Evolutionary conservation across 2,113 vertebrate genomes (phyloP), one percentile per base, ranked within the genome.

Genomic region (Psittacula cyanocephala): DNA sequence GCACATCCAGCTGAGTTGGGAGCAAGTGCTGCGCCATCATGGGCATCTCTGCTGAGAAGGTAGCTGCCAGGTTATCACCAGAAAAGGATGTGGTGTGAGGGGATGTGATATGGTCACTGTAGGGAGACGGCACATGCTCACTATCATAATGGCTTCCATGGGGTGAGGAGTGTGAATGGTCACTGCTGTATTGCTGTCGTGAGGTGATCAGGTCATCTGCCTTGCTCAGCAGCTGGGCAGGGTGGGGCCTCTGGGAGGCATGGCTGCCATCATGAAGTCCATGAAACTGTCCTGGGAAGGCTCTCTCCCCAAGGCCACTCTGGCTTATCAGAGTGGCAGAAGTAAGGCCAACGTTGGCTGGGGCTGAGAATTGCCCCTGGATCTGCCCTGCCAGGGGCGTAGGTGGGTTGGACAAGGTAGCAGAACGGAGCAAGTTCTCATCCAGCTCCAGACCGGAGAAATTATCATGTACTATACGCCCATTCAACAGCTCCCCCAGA

Each of bases 91-190:
- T 85, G 88, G 99, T 95, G 68, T 99, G 99, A 93, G 99, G 99
- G 68, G 99, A 99, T 86, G 99, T 98, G 95, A 99, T 99, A 96
- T 99, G 99, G 98, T 99, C 99, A 60, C 99, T 99, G 97, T 99
- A 99, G 49, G 99, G 99, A 81, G 99, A 99, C 85, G 99, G 98
- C 98, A 99, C 99, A 43, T 99, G 99, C 98, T 99, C 99, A 41
- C 99, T 99, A 97, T 99, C 98, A 94, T 99, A 99, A 98, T 99
- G 99, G 98, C 99, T 99, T 98, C 98, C 98, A 79, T 98, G 99
- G 84, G 99, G 98, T 81, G 99, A 99, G 84, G 99, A 98, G 87
- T 98, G 98, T 95, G 98, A 98, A 96, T 98, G 98, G 92, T 98
- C 98, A 97, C 98, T 98, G 97, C 98, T 98, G 97, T 98, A 98